A percentile compares a stretch with the other conserved stretches of the same genome.
phyloP scores from a whole-genome alignment of 2,113 vertebrate genomes.

The Martes martes region DNA sequence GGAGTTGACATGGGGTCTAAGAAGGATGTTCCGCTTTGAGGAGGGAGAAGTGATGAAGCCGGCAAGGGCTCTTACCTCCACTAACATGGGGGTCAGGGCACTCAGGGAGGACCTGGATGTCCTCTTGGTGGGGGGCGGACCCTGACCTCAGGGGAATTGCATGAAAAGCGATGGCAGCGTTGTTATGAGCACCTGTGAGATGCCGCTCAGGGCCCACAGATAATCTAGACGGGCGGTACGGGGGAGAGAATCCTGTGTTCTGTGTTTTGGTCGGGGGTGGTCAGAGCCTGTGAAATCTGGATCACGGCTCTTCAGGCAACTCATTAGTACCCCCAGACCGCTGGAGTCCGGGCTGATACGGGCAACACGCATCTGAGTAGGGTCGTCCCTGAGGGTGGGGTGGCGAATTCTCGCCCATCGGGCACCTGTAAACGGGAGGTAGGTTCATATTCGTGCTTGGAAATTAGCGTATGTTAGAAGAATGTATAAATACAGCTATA shows the following conservation, averaged over 20 bases:
- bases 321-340: neutral
- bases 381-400: neutral
- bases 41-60: neutral
- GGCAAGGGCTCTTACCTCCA: neutral
- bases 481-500: neutral
- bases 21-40: neutral
- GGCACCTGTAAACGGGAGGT: neutral
- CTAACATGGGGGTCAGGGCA: neutral
- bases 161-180: too few relatives aligned
- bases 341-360: neutral
- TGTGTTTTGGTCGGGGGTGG: rapidly evolving
- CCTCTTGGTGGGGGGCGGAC: neutral
- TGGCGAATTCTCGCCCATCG: neutral
- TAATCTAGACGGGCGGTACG: neutral
- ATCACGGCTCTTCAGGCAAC: rapidly evolving
- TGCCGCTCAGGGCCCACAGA: neutral
- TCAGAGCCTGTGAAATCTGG: neutral
- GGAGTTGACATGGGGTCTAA: neutral
- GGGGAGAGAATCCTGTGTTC: neutral
- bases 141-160: rapidly evolving
- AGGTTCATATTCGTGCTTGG: neutral
- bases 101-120: neutral
- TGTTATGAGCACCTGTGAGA: neutral
- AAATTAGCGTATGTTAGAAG: neutral
- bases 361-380: rapidly evolving